phyloP scores from a whole-genome alignment of 1,140 invertebrate genomes.

The Heliothis subflexa region DNA sequence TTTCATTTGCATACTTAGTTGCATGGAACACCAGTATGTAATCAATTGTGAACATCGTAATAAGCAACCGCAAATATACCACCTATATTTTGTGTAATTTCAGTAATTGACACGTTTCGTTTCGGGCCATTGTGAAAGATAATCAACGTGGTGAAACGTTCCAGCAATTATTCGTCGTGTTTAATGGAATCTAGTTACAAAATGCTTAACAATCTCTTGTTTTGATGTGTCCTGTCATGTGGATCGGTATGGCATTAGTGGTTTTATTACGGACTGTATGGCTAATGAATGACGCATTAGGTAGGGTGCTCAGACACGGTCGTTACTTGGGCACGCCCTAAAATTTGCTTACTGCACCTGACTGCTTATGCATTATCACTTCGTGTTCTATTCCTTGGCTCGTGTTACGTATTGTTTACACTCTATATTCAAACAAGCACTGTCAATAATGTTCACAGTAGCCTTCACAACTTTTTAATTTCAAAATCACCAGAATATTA shows the following conservation, averaged over 20 bases:
- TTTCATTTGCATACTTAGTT: slow-evolving; percentile 53
- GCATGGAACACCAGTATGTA: slow-evolving; percentile 30
- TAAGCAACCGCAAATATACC: slow-evolving; percentile 36
- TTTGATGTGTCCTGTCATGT: slow-evolving; percentile 38
- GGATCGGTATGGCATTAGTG: slow-evolving; percentile 28
- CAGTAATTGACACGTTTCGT: slow-evolving; percentile 54
- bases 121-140: slow-evolving; percentile 54
- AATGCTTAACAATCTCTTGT: slow-evolving; percentile 35
- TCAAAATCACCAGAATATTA: background rate
- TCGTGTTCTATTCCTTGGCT: background rate
- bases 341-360: background rate
- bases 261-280: slow-evolving; percentile 10
- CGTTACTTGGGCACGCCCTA: slow-evolving; percentile 26
- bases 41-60: slow-evolving; percentile 52
- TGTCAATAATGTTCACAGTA: background rate
- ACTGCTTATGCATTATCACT: slow-evolving; percentile 39
- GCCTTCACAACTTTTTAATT: background rate
- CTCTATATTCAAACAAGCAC: background rate
- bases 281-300: slow-evolving; percentile 11
- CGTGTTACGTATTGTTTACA: background rate
- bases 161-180: slow-evolving; percentile 32
- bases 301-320: background rate
- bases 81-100: slow-evolving; percentile 54
- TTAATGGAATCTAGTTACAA: slow-evolving; percentile 42
- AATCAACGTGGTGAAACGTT: slow-evolving; percentile 43